Conservation (phyloP, 2,888 invertebrate species). For the Margaritifera margaritifera region DNA sequence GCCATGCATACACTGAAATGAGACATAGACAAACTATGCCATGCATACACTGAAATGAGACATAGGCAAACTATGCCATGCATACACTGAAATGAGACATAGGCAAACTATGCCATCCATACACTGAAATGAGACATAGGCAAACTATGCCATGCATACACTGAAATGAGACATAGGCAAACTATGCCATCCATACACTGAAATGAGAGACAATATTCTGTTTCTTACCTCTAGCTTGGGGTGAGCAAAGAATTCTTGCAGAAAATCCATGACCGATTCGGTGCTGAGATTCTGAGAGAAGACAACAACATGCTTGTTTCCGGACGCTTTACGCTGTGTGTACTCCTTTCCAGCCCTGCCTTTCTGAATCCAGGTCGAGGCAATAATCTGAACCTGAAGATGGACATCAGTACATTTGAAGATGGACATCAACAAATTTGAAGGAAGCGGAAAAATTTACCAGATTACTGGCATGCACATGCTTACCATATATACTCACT, state of each 20-base stretch:
- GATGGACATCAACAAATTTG: background rate
- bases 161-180: too few relatives aligned
- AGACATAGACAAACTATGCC: too few relatives aligned
- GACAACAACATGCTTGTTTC: constrained; percentile 97
- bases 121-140: background rate
- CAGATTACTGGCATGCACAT: too few relatives aligned
- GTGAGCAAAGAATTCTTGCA: constrained; percentile 99
- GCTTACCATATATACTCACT: too few relatives aligned
- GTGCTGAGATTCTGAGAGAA: constrained; percentile 95
- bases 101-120: too few relatives aligned
- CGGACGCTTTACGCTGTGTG: constrained; percentile 88
- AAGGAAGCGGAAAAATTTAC: too few relatives aligned
- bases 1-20: too few relatives aligned
- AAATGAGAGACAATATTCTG: background rate
- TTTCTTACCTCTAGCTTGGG: constrained; percentile 82
- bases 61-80: too few relatives aligned
- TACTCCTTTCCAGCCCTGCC: constrained; percentile 97
- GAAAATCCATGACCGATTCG: constrained; percentile 98
- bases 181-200: background rate
- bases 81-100: too few relatives aligned
- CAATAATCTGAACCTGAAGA: constrained; percentile 92
- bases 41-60: background rate
- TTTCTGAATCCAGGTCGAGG: constrained; percentile 99
- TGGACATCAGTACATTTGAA: background rate
- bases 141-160: background rate